phyloP scores from a whole-genome alignment of 1,140 invertebrate species.

The Mya arenaria region DNA sequence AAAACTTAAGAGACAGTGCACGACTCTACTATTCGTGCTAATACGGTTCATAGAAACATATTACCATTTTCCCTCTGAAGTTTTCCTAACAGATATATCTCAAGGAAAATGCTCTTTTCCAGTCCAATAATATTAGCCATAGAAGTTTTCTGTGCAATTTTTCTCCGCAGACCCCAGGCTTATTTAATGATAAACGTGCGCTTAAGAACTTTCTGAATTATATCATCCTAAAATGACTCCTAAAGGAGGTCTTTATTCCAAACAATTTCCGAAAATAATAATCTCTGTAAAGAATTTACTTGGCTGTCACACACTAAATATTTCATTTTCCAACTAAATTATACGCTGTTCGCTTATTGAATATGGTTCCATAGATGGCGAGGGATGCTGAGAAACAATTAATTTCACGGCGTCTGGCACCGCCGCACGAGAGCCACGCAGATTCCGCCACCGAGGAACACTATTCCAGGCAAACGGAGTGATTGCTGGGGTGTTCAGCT shows the following conservation, averaged over 20 bases:
- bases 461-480: too few species aligned
- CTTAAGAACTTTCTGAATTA: neutral
- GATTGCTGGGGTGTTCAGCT: too few species aligned
- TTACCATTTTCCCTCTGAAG: neutral
- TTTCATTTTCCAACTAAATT: slow-evolving; percentile 47
- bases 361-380: slow-evolving; percentile 30
- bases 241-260: neutral
- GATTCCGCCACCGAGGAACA: too few species aligned
- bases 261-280: slow-evolving; percentile 44
- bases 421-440: too few species aligned
- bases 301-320: slow-evolving; percentile 41
- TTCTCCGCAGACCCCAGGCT: neutral
- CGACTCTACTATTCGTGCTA: too few species aligned
- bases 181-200: neutral
- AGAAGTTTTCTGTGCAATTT: neutral
- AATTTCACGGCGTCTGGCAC: slow-evolving; percentile 34
- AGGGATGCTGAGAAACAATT: slow-evolving; percentile 43
- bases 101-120: too few species aligned
- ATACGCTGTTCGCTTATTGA: slow-evolving; percentile 43
- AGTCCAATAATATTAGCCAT: neutral
- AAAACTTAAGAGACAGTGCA: too few species aligned
- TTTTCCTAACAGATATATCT: neutral
- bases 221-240: neutral
- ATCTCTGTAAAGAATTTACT: slow-evolving; percentile 18
- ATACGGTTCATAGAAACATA: too few species aligned